phyloP scores from a whole-genome alignment of 2,888 invertebrate genomes.

The Tipula lateralis region DNA sequence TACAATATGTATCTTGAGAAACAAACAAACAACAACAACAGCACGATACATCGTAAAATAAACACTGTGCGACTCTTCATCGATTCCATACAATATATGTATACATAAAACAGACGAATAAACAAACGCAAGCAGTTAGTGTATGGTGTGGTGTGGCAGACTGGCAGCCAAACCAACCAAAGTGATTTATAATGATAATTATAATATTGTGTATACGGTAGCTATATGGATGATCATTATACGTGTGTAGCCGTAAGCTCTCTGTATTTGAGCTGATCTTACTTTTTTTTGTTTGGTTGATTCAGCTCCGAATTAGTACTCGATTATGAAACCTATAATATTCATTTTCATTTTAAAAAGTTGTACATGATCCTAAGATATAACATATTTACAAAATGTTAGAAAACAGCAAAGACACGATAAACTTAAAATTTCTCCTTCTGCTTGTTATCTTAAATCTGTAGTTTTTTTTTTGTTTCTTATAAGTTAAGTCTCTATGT shows the following conservation, averaged over 20 bases:
- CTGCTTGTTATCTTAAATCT: constrained; percentile 1
- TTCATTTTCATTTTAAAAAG: neutral
- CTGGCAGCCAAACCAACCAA: constrained; percentile 2
- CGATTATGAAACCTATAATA: neutral
- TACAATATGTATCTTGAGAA: neutral
- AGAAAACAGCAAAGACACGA: constrained; percentile 11
- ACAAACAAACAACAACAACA: neutral
- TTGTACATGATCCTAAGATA: neutral
- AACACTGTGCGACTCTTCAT: neutral
- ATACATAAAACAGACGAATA: neutral
- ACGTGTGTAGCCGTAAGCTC: neutral
- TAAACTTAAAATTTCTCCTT: neutral
- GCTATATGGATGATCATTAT: neutral
- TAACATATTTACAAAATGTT: neutral
- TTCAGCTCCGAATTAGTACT: neutral
- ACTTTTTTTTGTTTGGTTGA: neutral
- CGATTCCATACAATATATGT: neutral
- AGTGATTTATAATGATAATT: constrained; percentile 24
- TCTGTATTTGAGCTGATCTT: neutral
- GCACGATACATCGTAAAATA: neutral
- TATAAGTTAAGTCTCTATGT: neutral
- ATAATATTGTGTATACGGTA: neutral
- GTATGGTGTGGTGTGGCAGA: neutral
- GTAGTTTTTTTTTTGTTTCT: neutral
- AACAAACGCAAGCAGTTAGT: neutral